Percentiles rank a stretch among this genome's conserved stretches.
Evolutionary conservation across 2,797 vertebrate genomes (phyloP).

Genomic region (Graptemys geographica): DNA sequence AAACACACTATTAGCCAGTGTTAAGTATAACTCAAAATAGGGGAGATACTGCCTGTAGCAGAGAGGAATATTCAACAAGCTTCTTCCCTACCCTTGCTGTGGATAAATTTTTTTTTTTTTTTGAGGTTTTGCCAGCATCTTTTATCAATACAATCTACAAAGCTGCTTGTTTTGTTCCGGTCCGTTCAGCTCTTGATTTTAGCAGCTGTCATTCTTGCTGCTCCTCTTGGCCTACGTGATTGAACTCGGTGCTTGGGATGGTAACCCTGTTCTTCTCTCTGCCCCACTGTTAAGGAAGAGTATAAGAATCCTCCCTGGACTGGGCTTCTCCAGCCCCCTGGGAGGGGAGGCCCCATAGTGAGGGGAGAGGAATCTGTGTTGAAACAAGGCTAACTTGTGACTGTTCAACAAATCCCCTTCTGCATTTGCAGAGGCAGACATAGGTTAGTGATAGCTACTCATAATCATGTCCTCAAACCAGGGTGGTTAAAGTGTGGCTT

Average conservation of each 20-base stretch:
- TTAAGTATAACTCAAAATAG: conserved; percentile 28
- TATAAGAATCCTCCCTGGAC: conserved; percentile 30
- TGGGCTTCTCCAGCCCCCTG: neutral
- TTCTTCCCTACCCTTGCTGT: neutral
- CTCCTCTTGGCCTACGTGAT: conserved; percentile 54
- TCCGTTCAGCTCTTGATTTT: conserved; percentile 22
- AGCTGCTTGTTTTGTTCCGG: conserved; percentile 42
- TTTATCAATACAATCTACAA: neutral
- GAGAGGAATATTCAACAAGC: conserved; percentile 9
- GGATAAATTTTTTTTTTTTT: neutral
- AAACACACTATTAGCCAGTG: conserved; percentile 53
- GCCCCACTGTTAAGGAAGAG: conserved; percentile 43
- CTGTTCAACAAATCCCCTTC: neutral
- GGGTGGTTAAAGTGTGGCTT: neutral
- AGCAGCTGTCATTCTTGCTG: conserved; percentile 74
- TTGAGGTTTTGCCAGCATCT: conserved; percentile 23
- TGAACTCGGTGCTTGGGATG: conserved; percentile 72
- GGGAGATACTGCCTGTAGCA: neutral
- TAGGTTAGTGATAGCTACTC: conserved; percentile 11
- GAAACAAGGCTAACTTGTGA: conserved; percentile 54
- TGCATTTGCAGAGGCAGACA: conserved; percentile 12
- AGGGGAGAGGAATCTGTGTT: neutral
- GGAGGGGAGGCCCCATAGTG: neutral
- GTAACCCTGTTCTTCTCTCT: conserved; percentile 4
- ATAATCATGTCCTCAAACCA: conserved; percentile 24